Evolutionary conservation across 2,888 invertebrate genomes (phyloP).

Genomic region (Hedya salicella): DNA sequence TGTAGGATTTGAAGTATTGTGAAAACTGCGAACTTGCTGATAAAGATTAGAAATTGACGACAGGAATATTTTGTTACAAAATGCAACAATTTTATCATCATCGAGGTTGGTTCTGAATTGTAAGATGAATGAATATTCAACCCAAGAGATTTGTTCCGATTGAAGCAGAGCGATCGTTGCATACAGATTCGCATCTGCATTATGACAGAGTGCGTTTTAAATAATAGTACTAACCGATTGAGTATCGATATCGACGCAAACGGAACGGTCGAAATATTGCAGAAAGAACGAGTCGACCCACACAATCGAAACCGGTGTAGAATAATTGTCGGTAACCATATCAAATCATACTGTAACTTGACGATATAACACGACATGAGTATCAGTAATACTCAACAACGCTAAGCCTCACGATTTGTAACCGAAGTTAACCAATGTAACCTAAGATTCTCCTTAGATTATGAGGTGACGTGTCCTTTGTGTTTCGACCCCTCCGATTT

Average conservation of each 20-base stretch:
- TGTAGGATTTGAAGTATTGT: neutral
- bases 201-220: neutral
- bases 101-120: neutral
- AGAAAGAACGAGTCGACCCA: slow-evolving; percentile 29
- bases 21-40: neutral
- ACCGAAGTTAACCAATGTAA: slow-evolving; percentile 32
- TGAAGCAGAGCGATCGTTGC: neutral
- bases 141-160: neutral
- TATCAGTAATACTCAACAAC: slow-evolving; percentile 6
- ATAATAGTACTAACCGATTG: neutral
- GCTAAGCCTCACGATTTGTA: slow-evolving; percentile 18
- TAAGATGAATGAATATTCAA: neutral
- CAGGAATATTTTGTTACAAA: no score
- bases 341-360: slow-evolving; percentile 13
- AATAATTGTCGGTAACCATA: slow-evolving; percentile 23
- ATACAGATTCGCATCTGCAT: slow-evolving; percentile 9
- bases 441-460: slow-evolving; percentile 14
- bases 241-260: slow-evolving; percentile 5
- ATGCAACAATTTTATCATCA: neutral
- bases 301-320: slow-evolving; percentile 35
- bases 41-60: no score
- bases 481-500: slow-evolving; percentile 4
- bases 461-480: slow-evolving; percentile 6
- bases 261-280: slow-evolving; percentile 7
- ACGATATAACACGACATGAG: slow-evolving; percentile 16